These are phyloP conservation scores for Erebia aethiops DNA, from an alignment of 2,888 invertebrate species.

Conservation along the genomic window DNA sequence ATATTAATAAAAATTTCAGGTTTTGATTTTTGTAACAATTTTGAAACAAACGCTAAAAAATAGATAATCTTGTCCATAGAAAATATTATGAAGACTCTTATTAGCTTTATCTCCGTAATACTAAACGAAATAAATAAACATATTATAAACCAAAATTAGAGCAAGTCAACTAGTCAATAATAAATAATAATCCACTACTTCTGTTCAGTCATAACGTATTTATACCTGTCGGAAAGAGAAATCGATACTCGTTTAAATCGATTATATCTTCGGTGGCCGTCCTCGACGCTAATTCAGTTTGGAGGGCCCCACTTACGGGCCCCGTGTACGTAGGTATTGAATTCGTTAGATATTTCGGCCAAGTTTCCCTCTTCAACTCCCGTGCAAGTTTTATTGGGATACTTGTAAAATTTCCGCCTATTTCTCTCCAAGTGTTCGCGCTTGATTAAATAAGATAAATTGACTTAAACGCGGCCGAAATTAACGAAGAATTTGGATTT, in stretches of 20 bases:
- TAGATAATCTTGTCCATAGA: no score
- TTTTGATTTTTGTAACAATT: no score
- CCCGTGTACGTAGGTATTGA: slow-evolving; percentile 56
- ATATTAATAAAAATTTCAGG: no score
- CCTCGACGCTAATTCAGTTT: slow-evolving; percentile 32
- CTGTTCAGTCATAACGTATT: not conserved
- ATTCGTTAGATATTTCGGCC: slow-evolving; percentile 72
- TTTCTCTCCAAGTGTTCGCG: slow-evolving; percentile 73
- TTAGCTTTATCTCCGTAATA: no score
- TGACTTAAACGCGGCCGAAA: slow-evolving; percentile 64
- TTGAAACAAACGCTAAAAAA: no score
- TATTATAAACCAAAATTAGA: no score
- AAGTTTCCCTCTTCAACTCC: slow-evolving; percentile 68
- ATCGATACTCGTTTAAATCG: slow-evolving; percentile 22
- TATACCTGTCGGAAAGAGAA: not conserved
- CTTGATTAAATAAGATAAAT: slow-evolving; percentile 81
- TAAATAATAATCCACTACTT: not conserved
- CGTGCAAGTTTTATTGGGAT: slow-evolving; percentile 79
- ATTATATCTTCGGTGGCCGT: slow-evolving; percentile 30
- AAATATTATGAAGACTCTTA: no score
- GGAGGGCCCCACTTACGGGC: slow-evolving; percentile 34
- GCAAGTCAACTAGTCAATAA: no score
- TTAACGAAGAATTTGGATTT: slow-evolving; percentile 52
- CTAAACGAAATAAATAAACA: no score
- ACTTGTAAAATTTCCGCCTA: slow-evolving; percentile 80